Percentiles rank a stretch among this genome's conserved stretches.
These are phyloP conservation scores for Falco novaeseelandiae DNA, from an alignment of 2,797 vertebrate genomes.

Conservation along the genomic window DNA sequence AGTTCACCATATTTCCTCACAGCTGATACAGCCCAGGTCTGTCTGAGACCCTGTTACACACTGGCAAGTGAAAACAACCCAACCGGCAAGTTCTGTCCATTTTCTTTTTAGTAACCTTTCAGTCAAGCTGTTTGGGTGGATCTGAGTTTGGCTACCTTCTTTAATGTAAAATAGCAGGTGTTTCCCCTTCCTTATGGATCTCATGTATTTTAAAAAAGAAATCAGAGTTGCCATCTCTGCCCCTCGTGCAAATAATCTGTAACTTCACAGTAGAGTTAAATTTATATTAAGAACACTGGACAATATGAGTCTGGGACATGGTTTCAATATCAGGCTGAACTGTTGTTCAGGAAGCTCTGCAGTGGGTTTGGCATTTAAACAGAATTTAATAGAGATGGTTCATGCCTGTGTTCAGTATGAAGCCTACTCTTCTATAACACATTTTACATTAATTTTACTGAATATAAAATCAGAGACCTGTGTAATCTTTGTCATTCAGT, in stretches of 20 bases:
- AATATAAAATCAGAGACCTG: neutral
- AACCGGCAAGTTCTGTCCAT: neutral
- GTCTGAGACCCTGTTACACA: neutral
- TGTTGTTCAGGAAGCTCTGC: neutral
- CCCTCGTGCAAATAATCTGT: neutral
- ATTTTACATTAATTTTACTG: neutral
- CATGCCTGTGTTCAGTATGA: neutral
- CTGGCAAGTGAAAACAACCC: neutral
- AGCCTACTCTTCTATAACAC: neutral
- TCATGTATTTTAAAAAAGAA: neutral
- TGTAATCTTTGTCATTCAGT: neutral
- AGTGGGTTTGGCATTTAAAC: neutral
- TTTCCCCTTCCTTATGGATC: neutral
- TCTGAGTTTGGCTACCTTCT: neutral
- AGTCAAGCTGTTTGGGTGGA: neutral
- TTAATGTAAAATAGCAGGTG: neutral
- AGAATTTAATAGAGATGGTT: neutral
- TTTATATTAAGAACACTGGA: neutral
- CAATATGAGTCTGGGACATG: neutral
- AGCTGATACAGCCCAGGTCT: neutral
- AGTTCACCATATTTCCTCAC: neutral
- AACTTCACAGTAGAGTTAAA: neutral
- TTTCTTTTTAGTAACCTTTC: neutral
- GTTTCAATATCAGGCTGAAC: neutral
- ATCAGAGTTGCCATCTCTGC: neutral